Conservation (phyloP, 1,140 invertebrate species). For the Solen grandis region DNA sequence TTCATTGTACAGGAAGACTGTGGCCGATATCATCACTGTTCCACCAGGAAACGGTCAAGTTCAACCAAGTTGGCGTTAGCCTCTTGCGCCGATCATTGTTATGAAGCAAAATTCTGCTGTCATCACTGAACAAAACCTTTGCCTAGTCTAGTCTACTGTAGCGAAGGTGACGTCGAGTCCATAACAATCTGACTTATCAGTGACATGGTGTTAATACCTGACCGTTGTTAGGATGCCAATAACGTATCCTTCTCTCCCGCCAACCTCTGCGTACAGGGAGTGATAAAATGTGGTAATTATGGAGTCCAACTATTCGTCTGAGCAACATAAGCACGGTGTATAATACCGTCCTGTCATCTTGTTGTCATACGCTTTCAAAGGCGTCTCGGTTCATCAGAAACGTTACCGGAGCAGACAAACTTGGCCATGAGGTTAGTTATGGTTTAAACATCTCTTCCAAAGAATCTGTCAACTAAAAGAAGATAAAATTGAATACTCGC, state of each 20-base stretch:
- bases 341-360: not conserved
- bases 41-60: not conserved
- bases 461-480: no score
- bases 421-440: no score
- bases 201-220: not conserved
- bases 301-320: not conserved
- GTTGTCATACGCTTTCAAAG: not conserved
- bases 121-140: conserved; percentile 1
- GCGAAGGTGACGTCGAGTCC: not conserved
- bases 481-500: no score
- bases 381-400: not conserved
- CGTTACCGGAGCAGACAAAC: not conserved
- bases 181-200: not conserved
- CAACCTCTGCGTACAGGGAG: not conserved
- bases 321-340: not conserved
- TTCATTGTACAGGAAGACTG: not conserved
- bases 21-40: not conserved
- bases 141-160: not conserved
- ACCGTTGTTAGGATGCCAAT: not conserved
- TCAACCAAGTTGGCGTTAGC: not conserved
- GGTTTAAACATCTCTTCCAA: no score
- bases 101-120: not conserved
- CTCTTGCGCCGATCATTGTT: not conserved
- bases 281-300: not conserved
- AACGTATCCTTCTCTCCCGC: not conserved